These are phyloP conservation scores for Rostratula benghalensis DNA, from an alignment of 2,113 vertebrate species.

Conservation along the genomic window DNA sequence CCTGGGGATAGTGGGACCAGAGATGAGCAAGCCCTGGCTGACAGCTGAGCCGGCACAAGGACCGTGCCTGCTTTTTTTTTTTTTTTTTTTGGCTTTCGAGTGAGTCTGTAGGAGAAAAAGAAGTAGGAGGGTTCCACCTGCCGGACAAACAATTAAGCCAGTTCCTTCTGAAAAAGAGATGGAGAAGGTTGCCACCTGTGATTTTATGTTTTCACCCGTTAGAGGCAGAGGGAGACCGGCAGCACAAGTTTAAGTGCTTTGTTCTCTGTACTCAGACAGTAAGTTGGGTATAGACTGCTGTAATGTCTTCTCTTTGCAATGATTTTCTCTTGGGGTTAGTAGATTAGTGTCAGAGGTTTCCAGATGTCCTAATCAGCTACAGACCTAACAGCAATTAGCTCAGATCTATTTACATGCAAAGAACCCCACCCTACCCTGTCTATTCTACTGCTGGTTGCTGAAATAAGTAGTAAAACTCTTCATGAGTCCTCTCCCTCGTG, in stretches of 20 bases:
- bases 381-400: background rate
- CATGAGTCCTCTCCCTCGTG: background rate
- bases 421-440: background rate
- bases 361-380: background rate
- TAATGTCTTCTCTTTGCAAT: background rate
- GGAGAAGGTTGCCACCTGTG: fast-evolving
- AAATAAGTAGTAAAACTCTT: background rate
- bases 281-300: background rate
- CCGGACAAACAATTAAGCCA: background rate
- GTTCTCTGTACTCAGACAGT: background rate
- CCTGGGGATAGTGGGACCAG: background rate
- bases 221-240: background rate
- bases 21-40: background rate
- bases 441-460: background rate
- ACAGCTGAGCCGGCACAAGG: fast-evolving
- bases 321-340: background rate
- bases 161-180: background rate
- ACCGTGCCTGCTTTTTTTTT: fast-evolving
- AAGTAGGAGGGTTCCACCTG: slow-evolving; percentile 58
- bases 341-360: background rate
- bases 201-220: background rate
- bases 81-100: background rate
- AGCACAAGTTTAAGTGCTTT: background rate
- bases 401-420: background rate
- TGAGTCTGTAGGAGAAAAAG: background rate